Evolutionary conservation across 2,888 invertebrate genomes (phyloP).

Genomic region (Plagiodera versicolora): DNA sequence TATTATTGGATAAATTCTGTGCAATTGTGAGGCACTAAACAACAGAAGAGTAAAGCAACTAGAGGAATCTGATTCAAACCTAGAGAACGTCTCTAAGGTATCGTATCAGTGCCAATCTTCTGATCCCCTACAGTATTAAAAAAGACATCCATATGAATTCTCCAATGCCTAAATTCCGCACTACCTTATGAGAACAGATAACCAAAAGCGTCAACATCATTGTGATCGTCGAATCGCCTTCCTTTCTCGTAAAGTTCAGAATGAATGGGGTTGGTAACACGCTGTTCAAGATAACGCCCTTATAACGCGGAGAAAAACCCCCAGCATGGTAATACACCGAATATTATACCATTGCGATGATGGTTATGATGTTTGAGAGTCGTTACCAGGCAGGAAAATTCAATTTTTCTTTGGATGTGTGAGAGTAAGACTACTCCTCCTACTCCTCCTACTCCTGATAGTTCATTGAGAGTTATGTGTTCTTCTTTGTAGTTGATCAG

Average conservation of each 20-base stretch:
- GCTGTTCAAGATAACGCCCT: neutral
- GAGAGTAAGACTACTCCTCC: neutral
- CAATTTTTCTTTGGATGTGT: neutral
- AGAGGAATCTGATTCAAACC: no score
- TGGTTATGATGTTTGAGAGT: neutral
- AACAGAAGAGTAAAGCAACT: no score
- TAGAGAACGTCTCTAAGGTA: no score
- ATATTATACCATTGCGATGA: neutral
- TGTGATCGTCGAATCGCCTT: slow-evolving; percentile 9
- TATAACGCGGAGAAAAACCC: neutral
- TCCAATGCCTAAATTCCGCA: neutral
- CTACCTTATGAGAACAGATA: neutral
- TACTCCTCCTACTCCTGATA: no score
- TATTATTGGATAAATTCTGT: no score
- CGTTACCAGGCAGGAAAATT: neutral
- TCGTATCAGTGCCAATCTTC: no score
- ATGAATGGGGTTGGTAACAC: slow-evolving; percentile 10
- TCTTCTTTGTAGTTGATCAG: no score
- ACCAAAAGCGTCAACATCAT: slow-evolving; percentile 8
- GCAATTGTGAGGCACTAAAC: no score
- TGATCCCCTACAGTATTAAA: no score
- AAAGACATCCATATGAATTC: no score
- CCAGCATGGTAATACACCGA: neutral
- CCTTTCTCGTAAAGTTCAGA: slow-evolving; percentile 6
- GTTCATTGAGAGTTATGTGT: no score